Conservation (phyloP, 2,797 vertebrate genomes). For the Gallirallus australis region DNA sequence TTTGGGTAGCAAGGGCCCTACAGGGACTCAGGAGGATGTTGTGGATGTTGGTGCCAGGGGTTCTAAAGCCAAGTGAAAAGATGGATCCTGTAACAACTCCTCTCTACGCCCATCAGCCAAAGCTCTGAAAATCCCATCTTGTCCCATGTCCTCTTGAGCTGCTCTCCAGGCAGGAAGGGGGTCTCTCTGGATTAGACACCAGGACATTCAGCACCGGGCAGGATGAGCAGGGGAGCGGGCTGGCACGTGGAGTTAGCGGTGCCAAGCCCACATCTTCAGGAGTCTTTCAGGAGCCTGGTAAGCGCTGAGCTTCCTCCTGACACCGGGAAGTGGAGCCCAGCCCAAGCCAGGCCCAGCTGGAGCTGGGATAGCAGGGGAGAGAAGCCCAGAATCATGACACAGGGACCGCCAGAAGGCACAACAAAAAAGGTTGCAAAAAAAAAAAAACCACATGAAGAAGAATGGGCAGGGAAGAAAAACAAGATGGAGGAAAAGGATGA, state of each 20-base stretch:
- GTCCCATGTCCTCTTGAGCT: background rate
- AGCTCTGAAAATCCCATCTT: background rate
- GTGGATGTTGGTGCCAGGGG: background rate
- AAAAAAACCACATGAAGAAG: background rate
- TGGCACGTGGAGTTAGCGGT: accelerated
- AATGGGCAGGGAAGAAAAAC: background rate
- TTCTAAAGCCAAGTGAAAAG: background rate
- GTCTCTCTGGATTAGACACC: background rate
- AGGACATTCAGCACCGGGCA: background rate
- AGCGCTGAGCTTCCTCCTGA: background rate
- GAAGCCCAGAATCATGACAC: background rate
- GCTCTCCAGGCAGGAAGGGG: background rate
- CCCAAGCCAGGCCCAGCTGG: background rate
- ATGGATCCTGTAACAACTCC: background rate
- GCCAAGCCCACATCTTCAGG: background rate
- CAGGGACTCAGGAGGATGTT: background rate
- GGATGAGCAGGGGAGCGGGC: background rate
- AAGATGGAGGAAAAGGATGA: background rate
- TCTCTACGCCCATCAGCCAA: background rate
- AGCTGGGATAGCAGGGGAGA: background rate
- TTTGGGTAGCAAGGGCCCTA: background rate
- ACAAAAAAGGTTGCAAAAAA: background rate
- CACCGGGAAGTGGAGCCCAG: background rate
- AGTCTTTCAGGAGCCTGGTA: background rate
- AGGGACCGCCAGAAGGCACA: background rate